phyloP scores from a whole-genome alignment of 2,888 invertebrate genomes.

The Anarsia innoxiella region DNA sequence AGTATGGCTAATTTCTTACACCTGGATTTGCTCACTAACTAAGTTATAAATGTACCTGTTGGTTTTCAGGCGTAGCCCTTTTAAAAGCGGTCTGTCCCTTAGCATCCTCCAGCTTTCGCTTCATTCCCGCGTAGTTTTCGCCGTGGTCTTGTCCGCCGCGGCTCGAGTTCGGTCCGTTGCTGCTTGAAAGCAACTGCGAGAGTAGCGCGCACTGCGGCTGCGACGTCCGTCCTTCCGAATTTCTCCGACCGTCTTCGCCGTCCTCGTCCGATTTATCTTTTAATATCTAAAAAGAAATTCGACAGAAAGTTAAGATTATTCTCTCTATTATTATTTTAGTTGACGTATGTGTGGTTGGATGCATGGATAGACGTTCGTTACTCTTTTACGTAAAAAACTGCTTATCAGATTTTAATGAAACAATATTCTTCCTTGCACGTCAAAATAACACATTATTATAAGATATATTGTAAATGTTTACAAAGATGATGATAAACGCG shows the following conservation, averaged over 20 bases:
- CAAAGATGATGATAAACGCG: background rate
- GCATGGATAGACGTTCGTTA: too few species aligned
- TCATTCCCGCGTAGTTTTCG: slow-evolving; percentile 48
- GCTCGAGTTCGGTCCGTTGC: slow-evolving; percentile 49
- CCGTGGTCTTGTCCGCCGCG: slow-evolving; percentile 45
- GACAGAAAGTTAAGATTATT: background rate
- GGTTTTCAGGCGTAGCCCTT: slow-evolving; percentile 67
- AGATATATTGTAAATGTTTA: too few species aligned
- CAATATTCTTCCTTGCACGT: too few species aligned
- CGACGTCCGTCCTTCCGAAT: slow-evolving; percentile 38
- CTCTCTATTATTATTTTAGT: background rate
- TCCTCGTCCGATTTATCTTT: slow-evolving; percentile 90
- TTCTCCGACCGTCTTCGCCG: slow-evolving; percentile 76
- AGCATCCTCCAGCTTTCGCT: slow-evolving; percentile 70
- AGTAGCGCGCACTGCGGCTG: slow-evolving; percentile 74
- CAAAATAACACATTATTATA: too few species aligned
- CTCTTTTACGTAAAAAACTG: too few species aligned
- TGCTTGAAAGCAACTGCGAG: slow-evolving; percentile 64
- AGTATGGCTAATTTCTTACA: too few species aligned
- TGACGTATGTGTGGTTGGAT: too few species aligned
- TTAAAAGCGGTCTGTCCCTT: slow-evolving; percentile 77
- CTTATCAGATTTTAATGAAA: too few species aligned
- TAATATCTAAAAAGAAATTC: slow-evolving; percentile 74
- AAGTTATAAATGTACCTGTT: slow-evolving; percentile 65
- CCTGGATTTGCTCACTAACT: too few species aligned